phyloP scores from a whole-genome alignment of 2,888 invertebrate genomes.

The Apotomis betuletana region DNA sequence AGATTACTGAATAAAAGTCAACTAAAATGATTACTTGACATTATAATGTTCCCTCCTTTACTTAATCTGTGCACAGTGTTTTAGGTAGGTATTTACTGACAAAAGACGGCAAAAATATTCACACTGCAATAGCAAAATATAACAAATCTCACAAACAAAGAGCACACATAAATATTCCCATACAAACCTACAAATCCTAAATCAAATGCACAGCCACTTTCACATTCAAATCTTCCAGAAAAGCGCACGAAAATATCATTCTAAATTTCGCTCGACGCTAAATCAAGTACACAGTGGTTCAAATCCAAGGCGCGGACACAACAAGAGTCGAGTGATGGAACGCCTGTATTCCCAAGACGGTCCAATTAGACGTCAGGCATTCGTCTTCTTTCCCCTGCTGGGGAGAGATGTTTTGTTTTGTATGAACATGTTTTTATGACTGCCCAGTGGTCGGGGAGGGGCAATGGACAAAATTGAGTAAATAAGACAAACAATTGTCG shows the following conservation, averaged over 20 bases:
- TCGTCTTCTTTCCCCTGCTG: constrained; percentile 64
- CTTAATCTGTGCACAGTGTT: too few species aligned
- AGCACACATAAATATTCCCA: not conserved
- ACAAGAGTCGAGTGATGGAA: constrained; percentile 72
- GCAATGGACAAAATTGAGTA: not conserved
- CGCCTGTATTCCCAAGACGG: constrained; percentile 70
- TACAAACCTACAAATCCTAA: not conserved
- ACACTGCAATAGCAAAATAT: too few species aligned
- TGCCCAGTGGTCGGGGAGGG: constrained; percentile 7
- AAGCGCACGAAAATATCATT: constrained; percentile 20
- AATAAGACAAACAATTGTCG: not conserved
- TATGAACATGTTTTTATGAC: constrained; percentile 6
- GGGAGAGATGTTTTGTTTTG: constrained; percentile 31
- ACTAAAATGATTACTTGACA: too few species aligned
- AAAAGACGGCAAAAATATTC: too few species aligned
- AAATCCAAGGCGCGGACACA: constrained; percentile 68
- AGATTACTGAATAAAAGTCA: too few species aligned
- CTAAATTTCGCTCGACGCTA: constrained; percentile 36
- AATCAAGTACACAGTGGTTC: constrained; percentile 50
- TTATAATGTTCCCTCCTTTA: too few species aligned
- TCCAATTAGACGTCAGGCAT: constrained; percentile 79
- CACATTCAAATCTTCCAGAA: constrained; percentile 1
- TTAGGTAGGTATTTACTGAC: too few species aligned
- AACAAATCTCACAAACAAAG: not conserved
- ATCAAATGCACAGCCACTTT: not conserved